phyloP scores from a whole-genome alignment of 1,140 invertebrate genomes.

The Bombus superbus region DNA sequence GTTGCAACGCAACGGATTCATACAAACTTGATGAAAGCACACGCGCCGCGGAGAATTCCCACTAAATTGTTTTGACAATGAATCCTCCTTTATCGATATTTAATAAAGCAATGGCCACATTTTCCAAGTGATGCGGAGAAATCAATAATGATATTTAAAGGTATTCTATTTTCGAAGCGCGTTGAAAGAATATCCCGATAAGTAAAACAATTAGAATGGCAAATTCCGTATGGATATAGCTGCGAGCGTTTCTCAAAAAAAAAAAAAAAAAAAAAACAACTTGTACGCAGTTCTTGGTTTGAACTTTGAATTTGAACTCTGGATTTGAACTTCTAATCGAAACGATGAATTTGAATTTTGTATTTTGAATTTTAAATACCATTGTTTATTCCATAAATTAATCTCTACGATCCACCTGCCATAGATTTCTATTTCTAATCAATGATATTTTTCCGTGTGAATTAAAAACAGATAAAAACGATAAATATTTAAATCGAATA shows the following conservation, averaged over 20 bases:
- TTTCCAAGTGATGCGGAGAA: neutral
- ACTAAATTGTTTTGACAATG: slow-evolving; percentile 32
- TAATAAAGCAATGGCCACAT: slow-evolving; percentile 9
- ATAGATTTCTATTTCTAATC: neutral
- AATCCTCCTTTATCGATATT: slow-evolving; percentile 32
- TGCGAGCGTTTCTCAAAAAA: neutral
- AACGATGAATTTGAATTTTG: too few relatives aligned
- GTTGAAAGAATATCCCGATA: neutral
- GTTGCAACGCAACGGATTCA: slow-evolving; percentile 2
- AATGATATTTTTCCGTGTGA: neutral
- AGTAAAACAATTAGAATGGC: neutral
- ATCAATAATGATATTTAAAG: neutral
- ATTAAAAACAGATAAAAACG: too few relatives aligned
- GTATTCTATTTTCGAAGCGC: neutral
- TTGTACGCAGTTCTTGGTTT: neutral
- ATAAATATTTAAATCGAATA: neutral
- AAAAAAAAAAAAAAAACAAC: too few relatives aligned
- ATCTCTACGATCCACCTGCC: too few relatives aligned
- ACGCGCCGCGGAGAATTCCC: neutral
- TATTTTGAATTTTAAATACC: neutral
- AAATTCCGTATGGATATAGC: neutral
- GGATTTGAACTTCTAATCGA: neutral
- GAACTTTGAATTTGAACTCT: neutral
- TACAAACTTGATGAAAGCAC: slow-evolving; percentile 31
- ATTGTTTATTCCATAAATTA: too few relatives aligned